Evolutionary conservation across 2,113 vertebrate genomes (phyloP), one percentile per base, ranked within the genome.

Genomic region (Stigmatopora argus): DNA sequence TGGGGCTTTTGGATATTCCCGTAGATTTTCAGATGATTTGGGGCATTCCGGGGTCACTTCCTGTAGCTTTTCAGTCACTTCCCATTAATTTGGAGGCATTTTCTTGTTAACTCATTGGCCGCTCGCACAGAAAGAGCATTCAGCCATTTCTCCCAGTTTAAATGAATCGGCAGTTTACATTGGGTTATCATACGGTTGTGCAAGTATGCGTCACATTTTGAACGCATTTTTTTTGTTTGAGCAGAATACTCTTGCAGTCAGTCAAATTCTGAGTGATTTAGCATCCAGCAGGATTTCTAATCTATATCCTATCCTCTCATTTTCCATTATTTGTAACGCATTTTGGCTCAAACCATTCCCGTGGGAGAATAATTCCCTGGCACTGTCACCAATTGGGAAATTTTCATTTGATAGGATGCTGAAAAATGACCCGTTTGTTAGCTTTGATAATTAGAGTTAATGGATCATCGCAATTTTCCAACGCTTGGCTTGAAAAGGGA

Each of bases 311-410:
- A 75, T 86, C 84, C 84, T 84, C 68, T 79, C 85, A 87, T 88
- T 89, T 61, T 89, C 80, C 81, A 77, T 89, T 86, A 89, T 89
- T 89, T 89, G 86, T 87, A 85, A 83, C 83, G 78, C 62, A 82
- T 85, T 80, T 77, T 83, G 77, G 69, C 78, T 70, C 64, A 69
- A 85, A 83, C 77, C 61, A 86, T 84, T 86, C 85, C 83, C 75
- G 7, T 1, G 83, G 79, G 83, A 69, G 67, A 81, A 80, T 85
- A 83, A 78, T 72, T 88, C 75, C 65, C 81, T 83, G 85, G 87
- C 83, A 79, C 71, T 35, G 73, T 62, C 69, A 73, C 64, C 65
- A 75, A 84, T 67, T 75, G 72, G 71, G 83, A 86, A 84, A 79
- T 88, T 87, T 83, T 83, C 73, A 84, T 85, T 86, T 85, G 78